These are phyloP conservation scores for Ophonus ardosiacus DNA, from an alignment of 2,888 invertebrate genomes.

Conservation along the genomic window DNA sequence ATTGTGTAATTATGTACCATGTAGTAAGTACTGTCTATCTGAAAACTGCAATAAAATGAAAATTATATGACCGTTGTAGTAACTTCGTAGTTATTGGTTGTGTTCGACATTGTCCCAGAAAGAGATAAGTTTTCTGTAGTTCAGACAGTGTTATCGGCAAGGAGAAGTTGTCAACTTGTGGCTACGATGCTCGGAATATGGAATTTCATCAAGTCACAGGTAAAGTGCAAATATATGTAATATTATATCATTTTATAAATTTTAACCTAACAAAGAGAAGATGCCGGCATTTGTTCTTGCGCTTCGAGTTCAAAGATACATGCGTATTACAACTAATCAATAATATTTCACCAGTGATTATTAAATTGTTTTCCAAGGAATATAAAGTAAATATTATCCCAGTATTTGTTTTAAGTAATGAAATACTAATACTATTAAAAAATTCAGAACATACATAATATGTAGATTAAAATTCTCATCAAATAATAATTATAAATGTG, in stretches of 20 bases:
- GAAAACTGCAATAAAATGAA: not conserved
- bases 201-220: not conserved
- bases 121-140: not conserved
- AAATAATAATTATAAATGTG: no score
- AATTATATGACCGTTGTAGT: not conserved
- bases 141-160: not conserved
- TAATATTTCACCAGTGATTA: constrained; percentile 1
- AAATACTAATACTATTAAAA: no score
- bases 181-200: not conserved
- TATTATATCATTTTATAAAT: not conserved
- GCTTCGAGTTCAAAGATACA: not conserved
- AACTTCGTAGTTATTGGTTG: not conserved
- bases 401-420: not conserved
- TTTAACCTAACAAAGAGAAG: constrained; percentile 1
- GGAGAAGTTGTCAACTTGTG: not conserved
- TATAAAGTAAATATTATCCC: not conserved
- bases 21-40: no score
- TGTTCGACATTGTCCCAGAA: not conserved
- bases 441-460: no score
- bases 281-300: not conserved
- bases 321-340: constrained; percentile 5
- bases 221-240: not conserved
- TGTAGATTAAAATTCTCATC: no score
- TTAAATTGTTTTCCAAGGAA: not conserved
- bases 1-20: no score